Conservation (phyloP, 2,113 vertebrate genomes). For the Octodon degus region DNA sequence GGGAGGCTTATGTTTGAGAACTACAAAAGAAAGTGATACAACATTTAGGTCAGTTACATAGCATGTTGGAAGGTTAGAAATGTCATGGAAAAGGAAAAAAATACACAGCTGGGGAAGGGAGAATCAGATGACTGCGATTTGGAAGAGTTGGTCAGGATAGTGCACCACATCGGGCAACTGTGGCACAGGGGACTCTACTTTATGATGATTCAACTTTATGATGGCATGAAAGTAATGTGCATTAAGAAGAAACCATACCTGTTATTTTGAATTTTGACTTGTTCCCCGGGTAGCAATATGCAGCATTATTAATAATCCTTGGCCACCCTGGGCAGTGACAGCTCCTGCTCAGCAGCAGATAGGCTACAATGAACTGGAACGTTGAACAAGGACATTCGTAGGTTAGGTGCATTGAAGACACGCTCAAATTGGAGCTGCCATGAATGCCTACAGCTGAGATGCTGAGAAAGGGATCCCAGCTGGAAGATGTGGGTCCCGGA, state of each 20-base stretch:
- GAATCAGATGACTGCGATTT: not conserved
- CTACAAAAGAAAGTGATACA: not conserved
- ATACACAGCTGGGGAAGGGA: not conserved
- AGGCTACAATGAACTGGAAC: not conserved
- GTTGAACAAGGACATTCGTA: not conserved
- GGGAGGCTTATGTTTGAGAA: not conserved
- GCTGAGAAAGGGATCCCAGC: too few relatives aligned
- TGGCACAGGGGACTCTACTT: not conserved
- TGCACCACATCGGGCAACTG: not conserved
- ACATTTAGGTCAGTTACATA: not conserved
- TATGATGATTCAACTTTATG: not conserved
- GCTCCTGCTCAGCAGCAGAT: not conserved
- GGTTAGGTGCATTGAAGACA: not conserved
- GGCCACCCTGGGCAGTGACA: not conserved
- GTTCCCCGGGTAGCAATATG: not conserved
- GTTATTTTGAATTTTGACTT: not conserved
- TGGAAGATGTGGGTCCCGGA: not conserved
- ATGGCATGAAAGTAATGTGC: not conserved
- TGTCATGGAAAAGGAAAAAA: not conserved
- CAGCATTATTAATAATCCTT: not conserved
- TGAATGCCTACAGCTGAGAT: not conserved
- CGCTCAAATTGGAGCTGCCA: not conserved
- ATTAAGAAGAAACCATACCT: not conserved
- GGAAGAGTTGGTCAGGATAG: not conserved
- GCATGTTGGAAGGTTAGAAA: not conserved